These are phyloP conservation scores for Tachina grossa DNA, from an alignment of 2,888 invertebrate species.

Conservation along the genomic window DNA sequence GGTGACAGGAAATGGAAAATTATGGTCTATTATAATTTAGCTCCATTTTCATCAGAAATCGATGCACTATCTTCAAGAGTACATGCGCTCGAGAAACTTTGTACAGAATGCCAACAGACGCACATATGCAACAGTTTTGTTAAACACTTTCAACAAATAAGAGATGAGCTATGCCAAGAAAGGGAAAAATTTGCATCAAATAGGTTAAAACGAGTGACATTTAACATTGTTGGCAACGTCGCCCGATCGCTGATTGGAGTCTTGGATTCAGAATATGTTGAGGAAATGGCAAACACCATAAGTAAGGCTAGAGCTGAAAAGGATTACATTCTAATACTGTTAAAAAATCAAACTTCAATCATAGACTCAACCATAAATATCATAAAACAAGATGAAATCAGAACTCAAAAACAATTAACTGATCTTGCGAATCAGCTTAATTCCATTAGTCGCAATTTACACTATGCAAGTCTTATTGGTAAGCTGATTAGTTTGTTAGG, in stretches of 20 bases:
- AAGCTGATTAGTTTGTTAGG: no score
- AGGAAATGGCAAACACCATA: no score
- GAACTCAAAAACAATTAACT: neutral
- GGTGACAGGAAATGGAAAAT: no score
- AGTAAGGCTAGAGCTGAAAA: no score
- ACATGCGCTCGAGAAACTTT: no score
- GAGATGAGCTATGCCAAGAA: no score
- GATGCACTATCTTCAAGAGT: no score
- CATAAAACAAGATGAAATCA: neutral
- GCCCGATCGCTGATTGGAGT: neutral
- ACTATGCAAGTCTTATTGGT: no score
- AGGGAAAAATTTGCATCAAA: neutral
- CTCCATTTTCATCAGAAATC: no score
- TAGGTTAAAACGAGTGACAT: neutral
- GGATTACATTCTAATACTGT: no score
- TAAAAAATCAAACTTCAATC: conserved; percentile 3
- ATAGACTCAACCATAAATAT: neutral
- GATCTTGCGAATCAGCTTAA: neutral
- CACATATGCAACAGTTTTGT: neutral
- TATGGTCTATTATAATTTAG: no score
- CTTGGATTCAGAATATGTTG: neutral
- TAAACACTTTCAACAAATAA: neutral
- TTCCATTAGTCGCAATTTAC: no score
- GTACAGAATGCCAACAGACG: neutral
- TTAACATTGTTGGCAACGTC: conserved; percentile 1